Base-by-base conservation (phyloP, 2,113 vertebrate genomes). In the Chiloscyllium plagiosum region DNA sequence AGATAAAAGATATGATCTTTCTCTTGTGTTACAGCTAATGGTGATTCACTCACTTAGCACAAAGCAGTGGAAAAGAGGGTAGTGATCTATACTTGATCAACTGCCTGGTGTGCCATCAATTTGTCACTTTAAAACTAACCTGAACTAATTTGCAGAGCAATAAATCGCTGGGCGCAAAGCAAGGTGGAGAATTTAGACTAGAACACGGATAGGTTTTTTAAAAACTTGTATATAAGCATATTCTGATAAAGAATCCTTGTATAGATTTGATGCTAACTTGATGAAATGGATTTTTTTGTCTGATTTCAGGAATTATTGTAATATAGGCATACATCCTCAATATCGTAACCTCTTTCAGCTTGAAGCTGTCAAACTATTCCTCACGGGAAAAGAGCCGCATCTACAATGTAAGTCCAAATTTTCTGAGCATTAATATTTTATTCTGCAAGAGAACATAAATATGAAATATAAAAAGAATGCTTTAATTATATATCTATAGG, bases 351-450 rank as follows among this genome's bases (percentile, higher is more conserved):
- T 99, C 96, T 97, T 98, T 96, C 99, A 99, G 96, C 97, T 99
- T 33, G 98, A 99, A 96, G 99, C 99, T 4, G 99, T 99, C 96
- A 99, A 98, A 97, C 98, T 98, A 96, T 99, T 99, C 97, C 98
- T 99, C 97, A 98, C 97, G 96, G 98, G 99, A 97, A 98, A 98
- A 96, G 98, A 99, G 96, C 98, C 98, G 56, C 97, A 98, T 96
- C 97, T 99, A 2, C 98, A 99, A 94, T 99, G 99, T 99, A 96
- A 98, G 99, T 98, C 20, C 20, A 93, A 33, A 65, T 19, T 68
- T 29, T 56, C 93, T 10, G 96, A 61, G 37, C 19, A 10, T 33
- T 83, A 83, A 5, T 66, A 56, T 22, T n/a, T 89, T 86, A 22
- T 70, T 96, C 50, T 12, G 17, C 0, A 86, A 68, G 24, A 68